Evolutionary conservation across 1,140 invertebrate species (phyloP).

Genomic region (Holotrichia oblita): DNA sequence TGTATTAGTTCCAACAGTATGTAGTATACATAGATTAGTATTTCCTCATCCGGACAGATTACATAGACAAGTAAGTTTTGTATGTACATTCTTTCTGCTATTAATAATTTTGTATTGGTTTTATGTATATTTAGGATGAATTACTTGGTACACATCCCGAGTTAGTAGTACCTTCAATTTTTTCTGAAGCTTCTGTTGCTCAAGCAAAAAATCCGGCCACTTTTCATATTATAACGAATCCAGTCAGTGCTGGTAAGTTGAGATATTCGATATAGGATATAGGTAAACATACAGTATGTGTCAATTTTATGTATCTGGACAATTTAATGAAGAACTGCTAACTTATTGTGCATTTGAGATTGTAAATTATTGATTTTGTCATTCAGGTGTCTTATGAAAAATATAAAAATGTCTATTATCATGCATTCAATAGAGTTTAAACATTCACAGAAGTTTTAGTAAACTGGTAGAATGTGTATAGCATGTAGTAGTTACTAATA

Average conservation of each 20-base stretch:
- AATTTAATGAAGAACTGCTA: too few species aligned
- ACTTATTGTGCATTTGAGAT: too few species aligned
- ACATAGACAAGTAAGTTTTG: slow-evolving; percentile 68
- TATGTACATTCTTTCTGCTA: slow-evolving; percentile 31
- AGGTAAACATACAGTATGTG: too few species aligned
- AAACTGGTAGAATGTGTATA: too few species aligned
- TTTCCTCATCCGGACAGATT: slow-evolving; percentile 82
- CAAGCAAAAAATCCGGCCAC: slow-evolving; percentile 73
- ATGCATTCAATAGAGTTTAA: too few species aligned
- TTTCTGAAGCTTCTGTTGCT: slow-evolving; percentile 70
- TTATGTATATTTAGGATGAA: slow-evolving; percentile 56
- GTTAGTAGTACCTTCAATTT: slow-evolving; percentile 72
- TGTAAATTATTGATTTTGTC: too few species aligned
- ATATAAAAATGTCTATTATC: too few species aligned
- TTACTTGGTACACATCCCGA: slow-evolving; percentile 63
- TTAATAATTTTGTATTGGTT: slow-evolving; percentile 28
- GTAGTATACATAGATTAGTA: slow-evolving; percentile 85
- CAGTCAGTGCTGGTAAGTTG: slow-evolving; percentile 69
- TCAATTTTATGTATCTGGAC: too few species aligned
- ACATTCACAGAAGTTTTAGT: too few species aligned
- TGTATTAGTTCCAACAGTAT: slow-evolving; percentile 88
- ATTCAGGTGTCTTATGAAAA: too few species aligned
- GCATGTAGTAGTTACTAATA: too few species aligned
- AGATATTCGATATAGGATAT: not conserved
- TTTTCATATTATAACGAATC: slow-evolving; percentile 79